A percentile compares a stretch with the other conserved stretches of the same genome.
Evolutionary conservation across 2,888 invertebrate species (phyloP).

Genomic region (Napeogenes inachia): DNA sequence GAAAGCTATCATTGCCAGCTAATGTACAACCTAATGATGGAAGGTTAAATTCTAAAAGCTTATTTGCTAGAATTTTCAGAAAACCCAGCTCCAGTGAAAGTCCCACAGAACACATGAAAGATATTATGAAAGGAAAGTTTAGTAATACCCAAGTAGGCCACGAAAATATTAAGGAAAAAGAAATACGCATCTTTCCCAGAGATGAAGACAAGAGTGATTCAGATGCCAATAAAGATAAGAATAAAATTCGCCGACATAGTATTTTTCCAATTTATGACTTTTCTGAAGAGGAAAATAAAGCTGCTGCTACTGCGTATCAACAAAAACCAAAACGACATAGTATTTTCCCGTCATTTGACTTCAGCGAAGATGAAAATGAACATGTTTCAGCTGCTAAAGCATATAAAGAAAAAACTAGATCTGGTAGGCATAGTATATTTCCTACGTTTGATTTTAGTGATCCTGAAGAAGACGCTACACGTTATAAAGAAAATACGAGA

Average conservation of each 20-base stretch:
- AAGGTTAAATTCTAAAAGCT: conserved; percentile 44
- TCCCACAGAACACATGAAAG: conserved; percentile 57
- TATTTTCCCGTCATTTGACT: conserved; percentile 64
- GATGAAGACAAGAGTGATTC: conserved; percentile 50
- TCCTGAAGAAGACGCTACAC: conserved; percentile 52
- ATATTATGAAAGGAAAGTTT: conserved; percentile 55
- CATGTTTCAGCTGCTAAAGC: conserved; percentile 45
- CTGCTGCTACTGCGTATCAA: conserved; percentile 47
- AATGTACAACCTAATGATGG: conserved; percentile 41
- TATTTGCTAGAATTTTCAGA: conserved; percentile 55
- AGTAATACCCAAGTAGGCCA: conserved; percentile 47
- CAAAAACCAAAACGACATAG: conserved; percentile 61
- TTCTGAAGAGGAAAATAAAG: conserved; percentile 62
- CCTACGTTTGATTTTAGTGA: conserved; percentile 68
- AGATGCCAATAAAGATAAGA: conserved; percentile 53
- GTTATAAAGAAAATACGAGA: conserved; percentile 62
- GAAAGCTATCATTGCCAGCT: conserved; percentile 63
- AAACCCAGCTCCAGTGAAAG: conserved; percentile 57
- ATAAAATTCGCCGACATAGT: conserved; percentile 58
- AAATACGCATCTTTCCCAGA: conserved; percentile 58
- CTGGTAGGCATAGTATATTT: conserved; percentile 63
- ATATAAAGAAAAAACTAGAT: conserved; percentile 58
- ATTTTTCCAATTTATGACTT: conserved; percentile 67
- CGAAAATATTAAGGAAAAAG: conserved; percentile 45
- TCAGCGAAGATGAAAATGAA: conserved; percentile 56